A percentile compares a stretch with the other conserved stretches of the same genome.
phyloP scores from a whole-genome alignment of 2,113 vertebrate species.

The Onychostoma macrolepis region DNA sequence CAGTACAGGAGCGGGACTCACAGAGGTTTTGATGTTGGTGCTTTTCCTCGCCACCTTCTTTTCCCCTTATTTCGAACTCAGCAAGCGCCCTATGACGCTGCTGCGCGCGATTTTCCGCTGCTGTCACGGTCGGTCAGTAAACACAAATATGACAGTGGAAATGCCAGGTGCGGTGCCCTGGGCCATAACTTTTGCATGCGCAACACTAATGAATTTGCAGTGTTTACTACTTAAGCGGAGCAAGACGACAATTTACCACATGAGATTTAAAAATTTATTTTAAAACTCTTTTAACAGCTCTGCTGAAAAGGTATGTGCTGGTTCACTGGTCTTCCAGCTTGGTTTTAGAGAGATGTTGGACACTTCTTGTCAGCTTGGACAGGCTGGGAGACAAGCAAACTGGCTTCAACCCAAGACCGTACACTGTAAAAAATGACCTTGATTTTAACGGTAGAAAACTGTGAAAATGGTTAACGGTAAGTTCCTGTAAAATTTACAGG shows the following conservation, averaged over 20 bases:
- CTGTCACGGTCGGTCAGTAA: conserved; percentile 57
- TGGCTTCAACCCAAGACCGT: background rate
- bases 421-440: too few relatives aligned
- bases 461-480: too few relatives aligned
- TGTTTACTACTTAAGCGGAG: background rate
- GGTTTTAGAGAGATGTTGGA: background rate
- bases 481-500: too few relatives aligned
- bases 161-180: background rate
- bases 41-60: conserved; percentile 57
- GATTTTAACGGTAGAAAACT: too few relatives aligned
- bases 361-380: background rate
- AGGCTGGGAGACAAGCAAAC: background rate
- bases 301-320: background rate
- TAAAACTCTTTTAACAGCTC: background rate
- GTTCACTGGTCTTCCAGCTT: background rate
- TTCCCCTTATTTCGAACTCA: background rate
- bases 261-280: background rate
- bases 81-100: conserved; percentile 1
- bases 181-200: background rate
- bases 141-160: conserved; percentile 5
- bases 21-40: conserved; percentile 72
- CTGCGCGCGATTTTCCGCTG: conserved; percentile 58
- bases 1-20: conserved; percentile 70
- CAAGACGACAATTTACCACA: background rate
- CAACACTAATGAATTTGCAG: background rate